A percentile compares a stretch with the other conserved stretches of the same genome.
These are phyloP conservation scores for Chymomyza caudatula DNA, from an alignment of 2,888 invertebrate genomes.

Conservation along the genomic window DNA sequence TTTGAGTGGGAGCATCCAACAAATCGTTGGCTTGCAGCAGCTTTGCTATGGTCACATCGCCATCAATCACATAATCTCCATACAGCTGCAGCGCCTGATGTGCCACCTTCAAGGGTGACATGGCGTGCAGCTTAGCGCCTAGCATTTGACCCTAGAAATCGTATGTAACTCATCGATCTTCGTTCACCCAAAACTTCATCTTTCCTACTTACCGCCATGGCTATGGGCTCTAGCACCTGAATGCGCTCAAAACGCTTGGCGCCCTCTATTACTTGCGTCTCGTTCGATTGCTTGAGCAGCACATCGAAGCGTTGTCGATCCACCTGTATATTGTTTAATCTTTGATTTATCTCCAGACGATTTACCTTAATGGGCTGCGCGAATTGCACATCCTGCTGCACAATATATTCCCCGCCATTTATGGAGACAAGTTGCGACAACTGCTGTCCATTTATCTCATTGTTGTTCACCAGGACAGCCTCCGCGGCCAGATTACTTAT, in stretches of 20 bases:
- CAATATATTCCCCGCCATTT: constrained; percentile 75
- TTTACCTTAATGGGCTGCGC: constrained; percentile 75
- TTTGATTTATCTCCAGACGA: constrained; percentile 75
- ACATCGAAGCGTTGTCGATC: constrained; percentile 76
- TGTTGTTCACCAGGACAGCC: constrained; percentile 59
- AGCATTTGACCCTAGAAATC: constrained; percentile 76
- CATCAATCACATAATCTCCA: constrained; percentile 78
- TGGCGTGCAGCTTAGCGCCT: constrained; percentile 76
- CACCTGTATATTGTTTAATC: constrained; percentile 79
- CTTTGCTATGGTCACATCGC: constrained; percentile 79
- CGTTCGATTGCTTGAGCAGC: constrained; percentile 75
- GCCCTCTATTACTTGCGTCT: constrained; percentile 78
- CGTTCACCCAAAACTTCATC: no score
- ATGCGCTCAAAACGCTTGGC: constrained; percentile 78
- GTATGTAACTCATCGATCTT: background rate
- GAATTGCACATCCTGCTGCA: constrained; percentile 79
- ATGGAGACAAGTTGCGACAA: constrained; percentile 75
- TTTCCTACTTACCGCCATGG: constrained; percentile 62
- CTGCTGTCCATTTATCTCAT: constrained; percentile 60
- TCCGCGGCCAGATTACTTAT: constrained; percentile 70
- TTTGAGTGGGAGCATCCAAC: constrained; percentile 41
- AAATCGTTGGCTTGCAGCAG: constrained; percentile 71
- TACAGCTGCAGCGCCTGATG: constrained; percentile 76
- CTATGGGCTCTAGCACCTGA: constrained; percentile 78
- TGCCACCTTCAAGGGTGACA: constrained; percentile 78